Evolutionary conservation across 2,888 invertebrate genomes (phyloP).

Genomic region (Merodon equestris): DNA sequence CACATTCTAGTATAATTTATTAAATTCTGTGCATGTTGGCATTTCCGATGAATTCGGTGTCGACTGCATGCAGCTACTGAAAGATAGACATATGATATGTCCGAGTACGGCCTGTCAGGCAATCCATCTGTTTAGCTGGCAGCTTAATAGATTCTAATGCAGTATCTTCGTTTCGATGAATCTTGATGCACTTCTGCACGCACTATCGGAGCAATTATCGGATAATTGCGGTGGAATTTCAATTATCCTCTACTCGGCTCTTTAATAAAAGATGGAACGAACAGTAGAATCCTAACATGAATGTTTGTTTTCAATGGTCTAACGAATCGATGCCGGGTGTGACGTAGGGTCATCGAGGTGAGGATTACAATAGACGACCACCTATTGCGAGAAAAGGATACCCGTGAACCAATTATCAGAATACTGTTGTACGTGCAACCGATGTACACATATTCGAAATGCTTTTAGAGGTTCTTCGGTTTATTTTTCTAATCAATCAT

Average conservation of each 20-base stretch:
- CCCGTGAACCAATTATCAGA: conserved; percentile 50
- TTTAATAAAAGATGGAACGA: background rate
- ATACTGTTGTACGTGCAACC: conserved; percentile 29
- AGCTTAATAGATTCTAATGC: too few species aligned
- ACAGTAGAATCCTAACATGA: too few species aligned
- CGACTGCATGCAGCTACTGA: conserved; percentile 20
- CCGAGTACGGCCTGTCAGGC: too few species aligned
- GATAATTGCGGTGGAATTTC: conserved; percentile 57
- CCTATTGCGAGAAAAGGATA: conserved; percentile 60
- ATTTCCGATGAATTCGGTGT: conserved; percentile 25
- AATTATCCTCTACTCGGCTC: conserved; percentile 20
- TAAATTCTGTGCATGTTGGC: conserved; percentile 38
- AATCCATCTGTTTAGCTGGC: too few species aligned
- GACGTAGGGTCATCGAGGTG: conserved; percentile 48
- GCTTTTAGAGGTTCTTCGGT: conserved; percentile 23
- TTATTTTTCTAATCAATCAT: conserved; percentile 57
- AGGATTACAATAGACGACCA: conserved; percentile 44
- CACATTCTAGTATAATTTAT: conserved; percentile 54
- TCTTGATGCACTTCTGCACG: conserved; percentile 39
- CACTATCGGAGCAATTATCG: conserved; percentile 36
- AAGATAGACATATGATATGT: conserved; percentile 13
- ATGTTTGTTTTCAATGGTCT: conserved; percentile 31
- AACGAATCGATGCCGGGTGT: conserved; percentile 17
- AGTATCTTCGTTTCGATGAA: conserved; percentile 14
- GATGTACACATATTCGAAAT: conserved; percentile 15